Base-by-base conservation (phyloP, 2,797 vertebrate genomes). In the Oryzias dopingdopingensis region DNA sequence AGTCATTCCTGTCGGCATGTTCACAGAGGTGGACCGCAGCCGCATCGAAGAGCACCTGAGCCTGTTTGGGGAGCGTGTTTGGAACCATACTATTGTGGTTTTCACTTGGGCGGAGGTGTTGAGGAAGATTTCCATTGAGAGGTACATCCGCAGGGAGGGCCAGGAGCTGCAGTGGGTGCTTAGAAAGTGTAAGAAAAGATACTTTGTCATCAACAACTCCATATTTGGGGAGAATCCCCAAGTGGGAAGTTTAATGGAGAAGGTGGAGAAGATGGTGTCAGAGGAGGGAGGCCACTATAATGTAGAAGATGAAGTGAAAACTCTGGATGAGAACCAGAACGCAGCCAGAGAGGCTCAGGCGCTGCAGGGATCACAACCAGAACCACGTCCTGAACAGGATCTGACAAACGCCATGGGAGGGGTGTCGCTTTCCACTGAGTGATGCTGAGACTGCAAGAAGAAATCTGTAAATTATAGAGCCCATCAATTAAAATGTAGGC, bases 71-170 rank as follows among this genome's bases (percentile, higher is more conserved):
- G 90, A 92, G 60, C 59, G 26, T 0, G 84, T 90, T 58, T 93
- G 92, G 92, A 82, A 66, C 42, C 91, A 92, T n/a, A 92, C 83
- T 0, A 74, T 93, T 1, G 82, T 93, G 66, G 90, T 93, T 59
- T 93, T 93, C 83, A 90, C 86, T 5, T 93, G 91, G 92, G 91
- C 90, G 0, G 89, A 92, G 5, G 77, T 91, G 54, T 50, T 93
- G 65, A 80, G 64, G 71, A 87, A 57, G 23, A 91, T 89, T 60
- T 85, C 92, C 22, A 90, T 93, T 0, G 91, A 93, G 73, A 82
- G 92, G 53, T 90, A 92, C 74, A 92, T 93, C 48, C 89, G 87
- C 53, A 81, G 91, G 46, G 91, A 92, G 65, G 92, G 92, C 10
- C 81, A 86, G 51, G 85, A 90, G 2, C 89, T 93, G 45, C 79